These are phyloP conservation scores for Callosobruchus maculatus DNA, from an alignment of 2,888 invertebrate species.

Conservation along the genomic window DNA sequence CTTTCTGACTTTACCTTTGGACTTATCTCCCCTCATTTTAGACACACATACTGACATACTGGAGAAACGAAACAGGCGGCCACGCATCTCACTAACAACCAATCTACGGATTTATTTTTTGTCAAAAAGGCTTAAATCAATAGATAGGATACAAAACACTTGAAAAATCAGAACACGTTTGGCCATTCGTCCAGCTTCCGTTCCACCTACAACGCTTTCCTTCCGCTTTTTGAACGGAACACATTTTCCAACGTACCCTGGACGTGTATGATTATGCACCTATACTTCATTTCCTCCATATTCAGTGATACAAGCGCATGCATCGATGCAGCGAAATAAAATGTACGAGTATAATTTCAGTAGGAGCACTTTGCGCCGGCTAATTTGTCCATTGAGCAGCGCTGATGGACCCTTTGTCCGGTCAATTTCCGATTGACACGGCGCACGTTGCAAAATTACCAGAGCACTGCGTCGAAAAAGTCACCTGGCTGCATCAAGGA, in stretches of 20 bases:
- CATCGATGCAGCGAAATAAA: background rate
- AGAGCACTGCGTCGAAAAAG: background rate
- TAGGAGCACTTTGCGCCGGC: background rate
- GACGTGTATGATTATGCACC: background rate
- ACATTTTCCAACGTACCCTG: background rate
- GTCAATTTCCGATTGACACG: background rate
- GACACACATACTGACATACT: too few species aligned
- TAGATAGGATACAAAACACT: too few species aligned
- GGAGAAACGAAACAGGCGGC: too few species aligned
- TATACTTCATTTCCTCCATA: background rate
- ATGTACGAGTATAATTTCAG: background rate
- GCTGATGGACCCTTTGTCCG: background rate
- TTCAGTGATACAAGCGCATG: background rate
- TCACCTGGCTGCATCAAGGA: background rate
- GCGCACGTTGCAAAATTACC: background rate
- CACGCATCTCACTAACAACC: too few species aligned
- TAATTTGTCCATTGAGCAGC: background rate
- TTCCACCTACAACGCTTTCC: background rate
- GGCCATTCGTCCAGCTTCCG: too few species aligned
- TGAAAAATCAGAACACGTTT: too few species aligned
- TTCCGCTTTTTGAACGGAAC: background rate
- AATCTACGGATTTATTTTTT: too few species aligned
- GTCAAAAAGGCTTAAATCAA: too few species aligned
- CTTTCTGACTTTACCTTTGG: too few species aligned
- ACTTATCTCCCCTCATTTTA: too few species aligned